These are phyloP conservation scores for Hydrozoanthus tunicans DNA, from an alignment of 64 coral and sea anemone species.

Conservation along the genomic window DNA sequence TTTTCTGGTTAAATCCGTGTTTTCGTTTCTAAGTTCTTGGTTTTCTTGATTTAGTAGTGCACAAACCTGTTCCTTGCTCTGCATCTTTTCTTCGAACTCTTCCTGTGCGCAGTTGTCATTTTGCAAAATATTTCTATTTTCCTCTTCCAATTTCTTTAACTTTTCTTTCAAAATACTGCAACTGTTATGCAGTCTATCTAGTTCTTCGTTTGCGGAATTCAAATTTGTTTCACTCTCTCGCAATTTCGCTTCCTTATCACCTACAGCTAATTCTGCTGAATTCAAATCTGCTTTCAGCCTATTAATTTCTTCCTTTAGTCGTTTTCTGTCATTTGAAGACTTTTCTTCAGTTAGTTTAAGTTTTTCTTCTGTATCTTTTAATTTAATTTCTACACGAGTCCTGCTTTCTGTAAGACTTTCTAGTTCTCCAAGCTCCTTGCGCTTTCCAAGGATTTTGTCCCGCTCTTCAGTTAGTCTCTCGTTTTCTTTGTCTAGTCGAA, in stretches of 20 bases:
- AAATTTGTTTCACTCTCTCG: slow-evolving; percentile 34
- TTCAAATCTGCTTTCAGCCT: slow-evolving; percentile 16
- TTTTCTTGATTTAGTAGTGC: background rate
- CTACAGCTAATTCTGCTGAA: slow-evolving; percentile 32
- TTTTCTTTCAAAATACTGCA: slow-evolving; percentile 45
- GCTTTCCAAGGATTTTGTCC: slow-evolving; percentile 37
- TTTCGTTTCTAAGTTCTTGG: slow-evolving; percentile 32
- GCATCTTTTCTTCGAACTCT: slow-evolving; percentile 31
- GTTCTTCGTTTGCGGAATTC: slow-evolving; percentile 43
- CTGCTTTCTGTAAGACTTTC: slow-evolving; percentile 50
- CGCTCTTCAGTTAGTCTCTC: slow-evolving; percentile 55
- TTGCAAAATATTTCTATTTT: slow-evolving; percentile 54
- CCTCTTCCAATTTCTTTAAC: slow-evolving; percentile 23
- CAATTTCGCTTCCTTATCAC: slow-evolving; percentile 35
- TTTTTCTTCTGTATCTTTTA: slow-evolving; percentile 50
- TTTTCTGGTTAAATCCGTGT: slow-evolving; percentile 10
- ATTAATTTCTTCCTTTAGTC: slow-evolving; percentile 52
- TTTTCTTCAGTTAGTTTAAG: slow-evolving; percentile 28
- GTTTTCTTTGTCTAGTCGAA: slow-evolving; percentile 83
- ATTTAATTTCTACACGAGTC: slow-evolving; percentile 19
- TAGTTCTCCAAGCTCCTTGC: slow-evolving; percentile 69
- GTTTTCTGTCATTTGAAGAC: slow-evolving; percentile 27
- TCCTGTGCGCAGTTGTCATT: slow-evolving; percentile 31
- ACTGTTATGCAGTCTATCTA: slow-evolving; percentile 39
- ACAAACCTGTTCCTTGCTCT: background rate